Percentiles rank a stretch among this genome's conserved stretches.
These are phyloP conservation scores for Hiodon alosoides DNA, from an alignment of 2,113 vertebrate species.

Conservation along the genomic window DNA sequence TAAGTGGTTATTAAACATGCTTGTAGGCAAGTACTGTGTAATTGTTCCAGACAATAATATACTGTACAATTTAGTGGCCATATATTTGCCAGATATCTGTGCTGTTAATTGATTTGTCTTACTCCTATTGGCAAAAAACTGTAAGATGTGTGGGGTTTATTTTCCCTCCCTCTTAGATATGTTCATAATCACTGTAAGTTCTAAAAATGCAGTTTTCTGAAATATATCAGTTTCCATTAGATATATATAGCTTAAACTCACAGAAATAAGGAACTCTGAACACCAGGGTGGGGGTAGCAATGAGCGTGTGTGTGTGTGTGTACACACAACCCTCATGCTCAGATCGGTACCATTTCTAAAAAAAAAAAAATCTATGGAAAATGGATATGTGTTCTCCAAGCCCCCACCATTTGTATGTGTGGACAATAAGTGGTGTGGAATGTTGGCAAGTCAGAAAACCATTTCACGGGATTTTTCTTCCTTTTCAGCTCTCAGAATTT, in stretches of 20 bases:
- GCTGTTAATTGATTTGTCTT: slow-evolving; percentile 36
- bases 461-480: slow-evolving; percentile 62
- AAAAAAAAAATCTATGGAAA: slow-evolving; percentile 50
- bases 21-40: slow-evolving; percentile 45
- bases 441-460: slow-evolving; percentile 62
- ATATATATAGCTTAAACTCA: background rate
- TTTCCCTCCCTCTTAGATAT: slow-evolving; percentile 11
- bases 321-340: slow-evolving; percentile 18
- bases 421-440: slow-evolving; percentile 74
- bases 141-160: slow-evolving; percentile 16
- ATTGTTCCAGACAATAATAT: slow-evolving; percentile 40
- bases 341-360: slow-evolving; percentile 15
- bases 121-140: slow-evolving; percentile 31
- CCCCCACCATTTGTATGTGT: slow-evolving; percentile 61
- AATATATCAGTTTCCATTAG: no score
- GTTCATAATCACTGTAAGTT: slow-evolving; percentile 14
- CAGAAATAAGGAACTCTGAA: background rate
- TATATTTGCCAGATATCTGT: slow-evolving; percentile 43
- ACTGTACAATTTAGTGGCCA: slow-evolving; percentile 41
- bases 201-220: background rate
- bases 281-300: background rate
- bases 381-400: slow-evolving; percentile 62
- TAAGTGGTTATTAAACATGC: slow-evolving; percentile 40
- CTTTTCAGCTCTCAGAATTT: slow-evolving; percentile 67
- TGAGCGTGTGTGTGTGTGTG: slow-evolving; percentile 12